Conservation (phyloP, 1,140 invertebrate species). For the Steinernema feltiae region DNA sequence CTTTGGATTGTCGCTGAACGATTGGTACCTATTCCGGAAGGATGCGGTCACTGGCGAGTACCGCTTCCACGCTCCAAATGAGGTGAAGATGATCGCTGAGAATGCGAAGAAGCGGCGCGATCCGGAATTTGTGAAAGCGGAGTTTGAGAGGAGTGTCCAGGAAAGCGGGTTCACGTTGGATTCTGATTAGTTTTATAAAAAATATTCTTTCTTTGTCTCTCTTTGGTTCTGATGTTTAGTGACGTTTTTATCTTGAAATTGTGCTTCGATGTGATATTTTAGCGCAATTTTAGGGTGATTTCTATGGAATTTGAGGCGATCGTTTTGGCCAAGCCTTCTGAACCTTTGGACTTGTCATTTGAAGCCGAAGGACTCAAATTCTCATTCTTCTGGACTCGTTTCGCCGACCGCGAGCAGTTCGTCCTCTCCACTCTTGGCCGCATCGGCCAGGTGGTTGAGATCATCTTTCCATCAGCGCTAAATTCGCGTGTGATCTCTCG, state of each 20-base stretch:
- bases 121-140: constrained; percentile 9
- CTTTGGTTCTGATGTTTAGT: not conserved
- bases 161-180: not conserved
- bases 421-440: constrained; percentile 24
- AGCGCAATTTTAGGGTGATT: not conserved
- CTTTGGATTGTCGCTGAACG: constrained; percentile 36
- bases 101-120: constrained; percentile 21
- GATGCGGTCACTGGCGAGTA: constrained; percentile 38
- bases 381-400: constrained; percentile 16
- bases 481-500: constrained; percentile 4
- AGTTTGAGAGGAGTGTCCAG: not conserved
- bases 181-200: constrained; percentile 29
- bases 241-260: not conserved
- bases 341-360: constrained; percentile 26
- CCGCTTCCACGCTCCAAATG: constrained; percentile 27
- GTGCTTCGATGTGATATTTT: not conserved
- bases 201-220: constrained; percentile 6
- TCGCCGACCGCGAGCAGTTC: not conserved
- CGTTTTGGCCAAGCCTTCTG: not conserved
- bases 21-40: constrained; percentile 35
- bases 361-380: constrained; percentile 6
- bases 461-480: constrained; percentile 22
- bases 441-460: constrained; percentile 33
- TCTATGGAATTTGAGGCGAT: not conserved
- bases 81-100: constrained; percentile 22